Percentiles rank a stretch among this genome's conserved stretches.
Conservation (phyloP, 2,113 vertebrate genomes). For the Clarias macrocephalus region DNA sequence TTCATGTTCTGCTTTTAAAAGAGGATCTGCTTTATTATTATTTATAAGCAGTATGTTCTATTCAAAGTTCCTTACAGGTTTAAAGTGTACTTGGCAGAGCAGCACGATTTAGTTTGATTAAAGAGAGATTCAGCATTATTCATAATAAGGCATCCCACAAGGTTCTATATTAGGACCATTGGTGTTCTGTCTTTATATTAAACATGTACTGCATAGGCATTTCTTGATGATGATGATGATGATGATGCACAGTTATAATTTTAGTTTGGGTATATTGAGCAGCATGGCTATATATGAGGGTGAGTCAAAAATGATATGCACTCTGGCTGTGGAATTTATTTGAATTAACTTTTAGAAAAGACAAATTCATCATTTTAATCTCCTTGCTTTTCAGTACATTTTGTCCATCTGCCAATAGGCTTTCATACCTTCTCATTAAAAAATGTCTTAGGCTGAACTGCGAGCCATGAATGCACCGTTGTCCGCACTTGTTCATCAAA, state of each 20-base stretch:
- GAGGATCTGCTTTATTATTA: background rate
- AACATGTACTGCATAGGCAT: background rate
- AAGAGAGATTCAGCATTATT: background rate
- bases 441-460: too few species aligned
- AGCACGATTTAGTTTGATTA: background rate
- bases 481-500: too few species aligned
- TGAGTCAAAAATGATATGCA: background rate
- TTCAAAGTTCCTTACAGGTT: background rate
- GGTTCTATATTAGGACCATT: background rate
- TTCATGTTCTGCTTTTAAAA: background rate
- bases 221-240: background rate
- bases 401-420: too few species aligned
- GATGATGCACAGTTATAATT: background rate
- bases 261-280: background rate
- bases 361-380: too few species aligned
- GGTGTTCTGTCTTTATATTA: background rate
- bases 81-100: background rate
- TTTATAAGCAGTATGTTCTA: background rate
- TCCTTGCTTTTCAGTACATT: too few species aligned
- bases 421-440: too few species aligned
- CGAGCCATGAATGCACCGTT: too few species aligned
- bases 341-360: too few species aligned
- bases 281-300: background rate
- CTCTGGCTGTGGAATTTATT: too few species aligned
- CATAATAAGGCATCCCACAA: background rate